Evolutionary conservation across 1,140 invertebrate species (phyloP), one percentile per base, ranked within the genome.

Genomic region (Macrotrachela quadricornifera): DNA sequence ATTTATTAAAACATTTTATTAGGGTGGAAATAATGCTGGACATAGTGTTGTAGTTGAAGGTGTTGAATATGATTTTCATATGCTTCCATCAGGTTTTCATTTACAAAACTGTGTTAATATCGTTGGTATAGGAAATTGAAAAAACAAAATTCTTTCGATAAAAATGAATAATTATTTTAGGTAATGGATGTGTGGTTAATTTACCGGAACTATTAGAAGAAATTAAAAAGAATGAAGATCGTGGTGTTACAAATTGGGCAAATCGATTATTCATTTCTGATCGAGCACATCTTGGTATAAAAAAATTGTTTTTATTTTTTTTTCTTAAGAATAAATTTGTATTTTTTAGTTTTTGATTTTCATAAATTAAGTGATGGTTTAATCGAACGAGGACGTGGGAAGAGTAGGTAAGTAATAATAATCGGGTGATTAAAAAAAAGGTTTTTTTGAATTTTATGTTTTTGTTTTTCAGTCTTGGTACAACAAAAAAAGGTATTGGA

Each of bases 21-120:
- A 54, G 10, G 94, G 94, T 58, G 94, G 94, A 50, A 97, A 96
- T 76, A 99, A 99, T 78, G 94, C 94, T 57, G 94, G 94, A 18
- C 94, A 99, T 71, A 97, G 92, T 6, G 91, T 99, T 43, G 86
- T 97, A 17, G 85, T 91, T 49, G 80, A 86, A 62, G 83, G 82
- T 56, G 78, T 77, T 44, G 82, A 85, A 73, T 99, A 87, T 72
- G 85, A 94, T 71, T 97, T 99, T 67, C 94, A 99, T 72, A 75
- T 99, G 46, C 72, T 99, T 46, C 94, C 94, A 38, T 91, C 86
- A 73, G 92, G 92, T 53, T 87, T 97, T 60, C 85, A 96, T 57
- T 39, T 50, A 17, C 21, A 50, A 30, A 38, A 46, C 1, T 50
- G 48, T 42, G 79, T 77, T 63, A 90, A 87, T 50, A 76, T 97